phyloP scores from a whole-genome alignment of 2,888 invertebrate species.

The Eupithecia tripunctaria region DNA sequence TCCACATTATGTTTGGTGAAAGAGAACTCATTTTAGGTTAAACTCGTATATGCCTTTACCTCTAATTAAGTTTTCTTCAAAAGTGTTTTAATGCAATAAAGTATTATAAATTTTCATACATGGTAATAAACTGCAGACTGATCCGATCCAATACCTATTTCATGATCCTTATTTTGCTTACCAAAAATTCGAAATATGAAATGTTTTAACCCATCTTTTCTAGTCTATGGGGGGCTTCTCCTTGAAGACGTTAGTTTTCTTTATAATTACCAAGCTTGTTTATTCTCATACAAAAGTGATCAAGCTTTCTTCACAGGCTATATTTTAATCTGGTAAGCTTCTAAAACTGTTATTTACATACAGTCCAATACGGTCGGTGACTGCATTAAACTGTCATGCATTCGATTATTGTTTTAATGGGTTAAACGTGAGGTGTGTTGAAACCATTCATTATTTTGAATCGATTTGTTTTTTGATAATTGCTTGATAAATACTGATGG shows the following conservation, averaged over 20 bases:
- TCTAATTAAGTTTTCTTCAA: not conserved
- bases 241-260: too few species aligned
- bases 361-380: slow-evolving; percentile 53
- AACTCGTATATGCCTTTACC: not conserved
- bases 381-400: slow-evolving; percentile 70
- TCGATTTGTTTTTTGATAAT: slow-evolving; percentile 44
- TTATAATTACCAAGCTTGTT: too few species aligned
- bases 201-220: too few species aligned
- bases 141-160: too few species aligned
- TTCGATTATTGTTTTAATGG: slow-evolving; percentile 62
- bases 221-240: too few species aligned
- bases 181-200: too few species aligned
- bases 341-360: slow-evolving; percentile 64
- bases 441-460: slow-evolving; percentile 43
- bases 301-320: slow-evolving; percentile 18
- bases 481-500: slow-evolving; percentile 28
- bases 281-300: slow-evolving; percentile 1
- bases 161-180: too few species aligned
- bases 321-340: slow-evolving; percentile 51
- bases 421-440: slow-evolving; percentile 47
- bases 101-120: not conserved
- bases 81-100: not conserved
- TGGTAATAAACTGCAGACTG: too few species aligned
- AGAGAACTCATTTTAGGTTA: not conserved
- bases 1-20: not conserved